A percentile compares a stretch with the other conserved stretches of the same genome.
Conservation (phyloP, 2,888 invertebrate species). For the Limnephilus rhombicus region DNA sequence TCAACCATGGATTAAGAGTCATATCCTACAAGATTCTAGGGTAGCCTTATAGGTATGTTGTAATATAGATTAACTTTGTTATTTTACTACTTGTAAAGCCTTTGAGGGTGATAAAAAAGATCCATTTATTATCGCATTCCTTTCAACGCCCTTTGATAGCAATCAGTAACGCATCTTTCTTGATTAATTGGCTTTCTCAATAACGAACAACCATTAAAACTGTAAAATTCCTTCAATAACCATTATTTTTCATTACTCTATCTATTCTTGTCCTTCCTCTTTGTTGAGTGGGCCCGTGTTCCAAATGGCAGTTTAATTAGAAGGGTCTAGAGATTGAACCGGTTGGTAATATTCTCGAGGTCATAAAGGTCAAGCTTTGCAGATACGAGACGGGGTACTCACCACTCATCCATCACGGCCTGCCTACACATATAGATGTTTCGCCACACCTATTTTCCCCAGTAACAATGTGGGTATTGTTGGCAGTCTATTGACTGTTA, state of each 20-base stretch:
- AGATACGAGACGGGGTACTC: slow-evolving; percentile 32
- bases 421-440: neutral
- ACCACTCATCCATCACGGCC: neutral
- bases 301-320: slow-evolving; percentile 5
- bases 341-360: slow-evolving; percentile 6
- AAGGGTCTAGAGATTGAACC: slow-evolving; percentile 11
- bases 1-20: no score
- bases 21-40: no score
- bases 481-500: slow-evolving; percentile 37
- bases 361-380: slow-evolving; percentile 38
- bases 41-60: no score
- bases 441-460: slow-evolving; percentile 23
- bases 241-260: neutral
- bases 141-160: neutral
- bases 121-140: neutral
- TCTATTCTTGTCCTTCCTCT: neutral
- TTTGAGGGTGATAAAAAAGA: no score
- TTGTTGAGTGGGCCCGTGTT: neutral
- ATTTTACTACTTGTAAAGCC: no score
- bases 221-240: neutral
- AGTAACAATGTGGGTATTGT: slow-evolving; percentile 17
- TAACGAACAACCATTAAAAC: neutral
- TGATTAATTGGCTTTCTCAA: neutral
- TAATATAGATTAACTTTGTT: no score
- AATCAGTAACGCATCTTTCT: neutral